A percentile compares a stretch with the other conserved stretches of the same genome.
Evolutionary conservation across 2,113 vertebrate genomes (phyloP).

Genomic region (Cricetomys ansorgei): DNA sequence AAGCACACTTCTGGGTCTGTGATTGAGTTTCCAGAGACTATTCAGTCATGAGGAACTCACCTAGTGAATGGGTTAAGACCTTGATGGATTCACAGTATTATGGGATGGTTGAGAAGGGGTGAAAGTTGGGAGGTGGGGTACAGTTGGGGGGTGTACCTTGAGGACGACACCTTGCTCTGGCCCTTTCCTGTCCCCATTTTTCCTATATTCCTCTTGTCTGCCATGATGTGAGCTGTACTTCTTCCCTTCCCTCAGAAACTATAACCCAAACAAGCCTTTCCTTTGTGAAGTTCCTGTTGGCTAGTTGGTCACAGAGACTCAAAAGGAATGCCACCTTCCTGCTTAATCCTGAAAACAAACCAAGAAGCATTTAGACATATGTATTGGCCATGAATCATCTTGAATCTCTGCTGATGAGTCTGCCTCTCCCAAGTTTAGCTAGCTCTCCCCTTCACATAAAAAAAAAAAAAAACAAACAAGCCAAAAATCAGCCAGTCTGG

Average conservation of each 20-base stretch:
- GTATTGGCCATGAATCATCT: not conserved
- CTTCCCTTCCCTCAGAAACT: not conserved
- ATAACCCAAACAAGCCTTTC: not conserved
- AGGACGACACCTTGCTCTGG: not conserved
- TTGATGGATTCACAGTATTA: not conserved
- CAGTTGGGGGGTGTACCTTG: not conserved
- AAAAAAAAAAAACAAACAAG: too few species aligned
- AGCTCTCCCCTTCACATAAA: not conserved
- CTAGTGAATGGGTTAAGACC: not conserved
- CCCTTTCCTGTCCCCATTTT: not conserved
- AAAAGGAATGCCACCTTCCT: not conserved
- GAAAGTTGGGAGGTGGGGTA: too few species aligned
- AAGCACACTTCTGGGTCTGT: not conserved
- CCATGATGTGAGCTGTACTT: not conserved
- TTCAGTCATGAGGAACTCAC: not conserved
- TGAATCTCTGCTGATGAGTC: not conserved
- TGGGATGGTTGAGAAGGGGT: not conserved
- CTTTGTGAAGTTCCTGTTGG: not conserved
- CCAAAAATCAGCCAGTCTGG: not conserved
- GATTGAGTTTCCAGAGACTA: not conserved
- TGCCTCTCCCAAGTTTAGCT: not conserved
- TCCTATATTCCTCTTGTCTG: not conserved
- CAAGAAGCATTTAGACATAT: not conserved
- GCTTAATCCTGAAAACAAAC: not conserved
- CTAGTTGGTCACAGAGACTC: not conserved